These are phyloP conservation scores for Goniozus legneri DNA, from an alignment of 1,140 invertebrate species.

Conservation along the genomic window DNA sequence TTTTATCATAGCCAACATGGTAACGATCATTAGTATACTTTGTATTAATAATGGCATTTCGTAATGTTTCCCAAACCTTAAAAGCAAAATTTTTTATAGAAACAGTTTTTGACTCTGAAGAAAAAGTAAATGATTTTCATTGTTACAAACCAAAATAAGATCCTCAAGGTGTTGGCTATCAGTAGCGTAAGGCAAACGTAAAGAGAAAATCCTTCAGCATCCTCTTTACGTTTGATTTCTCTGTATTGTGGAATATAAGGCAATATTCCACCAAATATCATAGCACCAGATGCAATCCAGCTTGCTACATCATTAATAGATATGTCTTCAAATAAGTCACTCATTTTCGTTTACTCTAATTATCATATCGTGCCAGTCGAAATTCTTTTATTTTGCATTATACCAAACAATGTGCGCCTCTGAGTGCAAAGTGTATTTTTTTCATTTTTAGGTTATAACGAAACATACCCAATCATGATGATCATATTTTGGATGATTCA, in stretches of 20 bases:
- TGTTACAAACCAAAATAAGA: conserved; percentile 90
- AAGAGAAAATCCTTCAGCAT: conserved; percentile 93
- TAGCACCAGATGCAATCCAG: conserved; percentile 70
- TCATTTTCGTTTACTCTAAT: conserved; percentile 19
- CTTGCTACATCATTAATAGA: conserved; percentile 65
- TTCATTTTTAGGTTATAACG: neutral
- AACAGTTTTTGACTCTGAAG: neutral
- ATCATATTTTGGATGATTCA: neutral
- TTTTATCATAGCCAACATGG: conserved; percentile 95
- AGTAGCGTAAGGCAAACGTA: conserved; percentile 94
- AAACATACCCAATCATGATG: neutral
- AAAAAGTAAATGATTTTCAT: neutral
- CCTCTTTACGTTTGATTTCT: conserved; percentile 85
- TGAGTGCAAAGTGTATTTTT: too few relatives aligned
- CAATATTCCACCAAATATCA: conserved; percentile 89
- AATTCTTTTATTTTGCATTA: neutral
- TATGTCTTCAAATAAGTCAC: conserved; percentile 29
- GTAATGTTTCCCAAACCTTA: conserved; percentile 96
- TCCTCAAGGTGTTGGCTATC: conserved; percentile 93
- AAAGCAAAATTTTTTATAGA: conserved; percentile 28
- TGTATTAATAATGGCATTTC: conserved; percentile 92
- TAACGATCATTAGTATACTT: conserved; percentile 95
- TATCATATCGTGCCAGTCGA: neutral
- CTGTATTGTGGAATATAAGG: conserved; percentile 90
- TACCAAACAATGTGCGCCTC: too few relatives aligned